Percentiles rank a stretch among this genome's conserved stretches.
Conservation (phyloP, 2,888 invertebrate species). For the Podotricha telesiphe region DNA sequence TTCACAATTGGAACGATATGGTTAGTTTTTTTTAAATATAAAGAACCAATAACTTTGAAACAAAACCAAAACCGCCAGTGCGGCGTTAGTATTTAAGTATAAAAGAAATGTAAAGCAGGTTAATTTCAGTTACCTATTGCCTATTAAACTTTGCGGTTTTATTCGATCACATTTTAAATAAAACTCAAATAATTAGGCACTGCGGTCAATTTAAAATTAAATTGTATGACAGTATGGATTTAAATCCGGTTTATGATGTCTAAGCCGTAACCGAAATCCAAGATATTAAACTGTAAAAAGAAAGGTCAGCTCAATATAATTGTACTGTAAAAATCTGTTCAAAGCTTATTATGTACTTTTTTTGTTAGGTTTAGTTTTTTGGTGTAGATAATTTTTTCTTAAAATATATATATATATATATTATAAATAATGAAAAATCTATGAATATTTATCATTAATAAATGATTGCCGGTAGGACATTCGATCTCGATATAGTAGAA, state of each 20-base stretch:
- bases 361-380: too few relatives aligned
- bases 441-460: too few relatives aligned
- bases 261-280: not conserved
- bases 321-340: not conserved
- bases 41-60: not conserved
- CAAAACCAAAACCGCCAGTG: not conserved
- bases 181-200: constrained; percentile 13
- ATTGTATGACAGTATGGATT: not conserved
- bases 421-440: too few relatives aligned
- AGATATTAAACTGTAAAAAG: not conserved
- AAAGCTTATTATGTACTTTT: not conserved
- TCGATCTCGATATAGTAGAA: too few relatives aligned
- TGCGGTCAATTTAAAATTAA: constrained; percentile 5
- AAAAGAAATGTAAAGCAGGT: constrained; percentile 6
- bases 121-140: constrained; percentile 25
- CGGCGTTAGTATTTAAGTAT: not conserved
- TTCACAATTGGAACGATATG: too few relatives aligned
- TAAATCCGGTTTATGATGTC: not conserved
- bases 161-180: constrained; percentile 38
- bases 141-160: constrained; percentile 42
- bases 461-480: too few relatives aligned
- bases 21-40: too few relatives aligned
- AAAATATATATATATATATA: too few relatives aligned
- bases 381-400: too few relatives aligned
- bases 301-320: not conserved